A percentile compares a stretch with the other conserved stretches of the same genome.
Evolutionary conservation across 1,140 invertebrate species (phyloP).

Genomic region (Physella acuta): DNA sequence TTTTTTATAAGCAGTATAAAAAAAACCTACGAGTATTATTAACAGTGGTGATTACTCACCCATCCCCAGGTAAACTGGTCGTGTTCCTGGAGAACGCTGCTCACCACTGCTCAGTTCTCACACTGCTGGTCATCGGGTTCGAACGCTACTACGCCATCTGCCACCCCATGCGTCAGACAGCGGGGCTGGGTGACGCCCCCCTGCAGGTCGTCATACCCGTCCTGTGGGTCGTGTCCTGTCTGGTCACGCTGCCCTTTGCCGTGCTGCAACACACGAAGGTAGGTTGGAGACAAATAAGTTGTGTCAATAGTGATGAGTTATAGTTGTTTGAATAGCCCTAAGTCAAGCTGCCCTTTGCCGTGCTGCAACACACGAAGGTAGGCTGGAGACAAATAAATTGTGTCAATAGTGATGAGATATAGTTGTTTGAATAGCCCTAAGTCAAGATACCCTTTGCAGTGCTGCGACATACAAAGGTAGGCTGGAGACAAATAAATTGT

Average conservation of each 20-base stretch:
- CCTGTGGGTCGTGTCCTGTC: constrained; percentile 35
- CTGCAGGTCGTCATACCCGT: constrained; percentile 26
- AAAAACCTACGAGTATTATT: no score
- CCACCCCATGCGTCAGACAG: constrained; percentile 33
- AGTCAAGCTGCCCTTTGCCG: constrained; percentile 37
- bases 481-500: no score
- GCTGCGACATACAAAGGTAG: constrained; percentile 26
- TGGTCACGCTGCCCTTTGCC: constrained; percentile 37
- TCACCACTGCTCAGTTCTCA: constrained; percentile 42
- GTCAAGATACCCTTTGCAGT: constrained; percentile 39
- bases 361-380: constrained; percentile 29
- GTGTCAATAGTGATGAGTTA: no score
- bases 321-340: no score
- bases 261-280: constrained; percentile 30
- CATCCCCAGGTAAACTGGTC: constrained; percentile 46
- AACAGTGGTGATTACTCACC: no score
- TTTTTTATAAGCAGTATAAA: no score
- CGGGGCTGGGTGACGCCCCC: constrained; percentile 5
- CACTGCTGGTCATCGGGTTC: constrained; percentile 42
- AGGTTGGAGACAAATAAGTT: no score
- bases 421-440: no score
- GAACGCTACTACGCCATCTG: constrained; percentile 49
- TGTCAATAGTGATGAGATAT: no score
- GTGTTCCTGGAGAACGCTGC: constrained; percentile 46
- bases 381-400: no score